phyloP scores from a whole-genome alignment of 2,113 vertebrate species.

The Taxidea taxus region DNA sequence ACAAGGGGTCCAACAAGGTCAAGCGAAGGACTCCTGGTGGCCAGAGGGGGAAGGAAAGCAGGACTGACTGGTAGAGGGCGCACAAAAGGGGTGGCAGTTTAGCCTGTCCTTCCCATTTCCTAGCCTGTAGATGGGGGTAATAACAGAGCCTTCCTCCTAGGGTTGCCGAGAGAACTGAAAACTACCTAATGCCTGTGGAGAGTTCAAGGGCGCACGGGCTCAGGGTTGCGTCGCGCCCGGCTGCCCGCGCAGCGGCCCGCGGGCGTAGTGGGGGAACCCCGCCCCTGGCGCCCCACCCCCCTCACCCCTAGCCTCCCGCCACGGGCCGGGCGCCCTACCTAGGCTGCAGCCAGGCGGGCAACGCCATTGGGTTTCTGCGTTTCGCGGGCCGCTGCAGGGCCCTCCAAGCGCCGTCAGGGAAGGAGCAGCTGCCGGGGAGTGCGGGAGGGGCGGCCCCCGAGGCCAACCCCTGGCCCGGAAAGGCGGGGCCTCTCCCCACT shows the following conservation, averaged over 20 bases:
- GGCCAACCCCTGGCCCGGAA: neutral
- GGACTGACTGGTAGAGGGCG: neutral
- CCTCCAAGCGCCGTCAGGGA: neutral
- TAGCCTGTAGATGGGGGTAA: neutral
- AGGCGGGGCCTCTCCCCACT: constrained; percentile 49
- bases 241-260: fast-evolving
- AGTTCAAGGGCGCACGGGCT: neutral
- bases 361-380: neutral
- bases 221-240: fast-evolving
- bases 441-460: neutral
- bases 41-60: too few species aligned
- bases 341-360: constrained; percentile 64
- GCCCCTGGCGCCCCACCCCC: neutral
- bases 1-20: neutral
- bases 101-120: neutral
- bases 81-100: neutral
- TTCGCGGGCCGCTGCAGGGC: neutral
- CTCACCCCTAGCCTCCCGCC: neutral
- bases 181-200: neutral
- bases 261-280: fast-evolving
- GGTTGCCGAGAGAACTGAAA: neutral
- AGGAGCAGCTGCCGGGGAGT: neutral
- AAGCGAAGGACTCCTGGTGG: too few species aligned
- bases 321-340: constrained; percentile 49
- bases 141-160: neutral